phyloP scores from a whole-genome alignment of 2,113 vertebrate genomes.

The Trogon surrucura region DNA sequence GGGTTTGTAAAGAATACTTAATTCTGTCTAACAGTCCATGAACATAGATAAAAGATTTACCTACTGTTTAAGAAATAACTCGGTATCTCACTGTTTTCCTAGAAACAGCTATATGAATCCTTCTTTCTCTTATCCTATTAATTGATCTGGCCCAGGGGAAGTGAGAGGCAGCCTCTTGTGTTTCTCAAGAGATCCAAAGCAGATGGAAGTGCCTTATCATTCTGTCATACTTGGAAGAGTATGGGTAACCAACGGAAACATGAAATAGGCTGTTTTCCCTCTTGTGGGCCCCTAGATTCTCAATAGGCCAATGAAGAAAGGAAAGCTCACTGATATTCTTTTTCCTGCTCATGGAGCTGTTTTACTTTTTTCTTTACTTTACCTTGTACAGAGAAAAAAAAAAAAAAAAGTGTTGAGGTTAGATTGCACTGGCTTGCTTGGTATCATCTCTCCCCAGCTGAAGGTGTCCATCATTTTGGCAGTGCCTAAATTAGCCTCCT shows the following conservation, averaged over 20 bases:
- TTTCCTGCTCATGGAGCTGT: not conserved
- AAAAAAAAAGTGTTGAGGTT: not conserved
- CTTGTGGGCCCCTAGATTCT: not conserved
- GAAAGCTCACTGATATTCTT: not conserved
- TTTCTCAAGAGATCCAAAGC: not conserved
- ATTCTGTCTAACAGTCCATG: not conserved
- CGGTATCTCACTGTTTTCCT: not conserved
- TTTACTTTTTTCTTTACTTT: not conserved
- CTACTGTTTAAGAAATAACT: not conserved
- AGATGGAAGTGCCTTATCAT: not conserved
- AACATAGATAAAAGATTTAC: not conserved
- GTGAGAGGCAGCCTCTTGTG: not conserved
- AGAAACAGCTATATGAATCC: not conserved
- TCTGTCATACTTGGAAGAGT: not conserved
- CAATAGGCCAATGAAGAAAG: not conserved
- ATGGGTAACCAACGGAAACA: not conserved
- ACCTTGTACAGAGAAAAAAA: no score
- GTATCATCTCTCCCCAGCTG: not conserved
- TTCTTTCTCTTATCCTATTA: not conserved
- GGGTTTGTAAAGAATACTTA: not conserved
- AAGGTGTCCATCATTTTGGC: not conserved
- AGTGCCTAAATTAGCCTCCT: not conserved
- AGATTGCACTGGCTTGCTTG: not conserved
- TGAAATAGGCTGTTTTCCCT: not conserved
- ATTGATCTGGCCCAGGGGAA: not conserved